Conservation (phyloP, 2,797 vertebrate species). For the Peromyscus nudipes region DNA sequence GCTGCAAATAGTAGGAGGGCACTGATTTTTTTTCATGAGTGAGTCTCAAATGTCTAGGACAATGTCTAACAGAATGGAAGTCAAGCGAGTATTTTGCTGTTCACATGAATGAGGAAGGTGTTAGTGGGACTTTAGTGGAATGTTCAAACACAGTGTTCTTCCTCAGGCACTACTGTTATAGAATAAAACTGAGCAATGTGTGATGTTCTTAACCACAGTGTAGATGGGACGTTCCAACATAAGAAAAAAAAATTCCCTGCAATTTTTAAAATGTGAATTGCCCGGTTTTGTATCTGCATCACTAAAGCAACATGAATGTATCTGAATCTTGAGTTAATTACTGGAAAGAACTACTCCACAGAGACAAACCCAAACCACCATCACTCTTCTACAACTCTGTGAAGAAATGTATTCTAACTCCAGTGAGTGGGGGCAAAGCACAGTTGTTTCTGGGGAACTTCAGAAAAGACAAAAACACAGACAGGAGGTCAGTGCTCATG, state of each 20-base stretch:
- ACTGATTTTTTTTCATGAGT: background rate
- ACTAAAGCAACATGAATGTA: background rate
- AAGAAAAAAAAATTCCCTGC: slow-evolving; percentile 23
- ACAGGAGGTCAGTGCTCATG: slow-evolving; percentile 67
- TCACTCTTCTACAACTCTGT: background rate
- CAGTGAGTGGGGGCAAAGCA: background rate
- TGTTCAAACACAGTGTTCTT: background rate
- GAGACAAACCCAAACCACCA: slow-evolving; percentile 46
- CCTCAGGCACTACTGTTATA: background rate
- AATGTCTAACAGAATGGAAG: background rate
- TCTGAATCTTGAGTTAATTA: slow-evolving; percentile 62
- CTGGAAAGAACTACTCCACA: slow-evolving; percentile 48
- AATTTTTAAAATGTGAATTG: background rate
- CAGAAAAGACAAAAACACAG: slow-evolving; percentile 61
- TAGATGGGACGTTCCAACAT: background rate
- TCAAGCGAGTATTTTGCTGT: background rate
- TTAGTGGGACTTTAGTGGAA: background rate
- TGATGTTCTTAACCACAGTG: background rate
- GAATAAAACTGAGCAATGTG: background rate
- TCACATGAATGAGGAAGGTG: background rate
- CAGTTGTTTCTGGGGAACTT: slow-evolving; percentile 51
- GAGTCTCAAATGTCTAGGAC: background rate
- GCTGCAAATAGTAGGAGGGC: background rate
- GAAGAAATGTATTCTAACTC: slow-evolving; percentile 26
- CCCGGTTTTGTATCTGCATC: background rate